A percentile compares a stretch with the other conserved stretches of the same genome.
phyloP scores from a whole-genome alignment of 2,888 invertebrate genomes.

The Drosophila niveifrons region DNA sequence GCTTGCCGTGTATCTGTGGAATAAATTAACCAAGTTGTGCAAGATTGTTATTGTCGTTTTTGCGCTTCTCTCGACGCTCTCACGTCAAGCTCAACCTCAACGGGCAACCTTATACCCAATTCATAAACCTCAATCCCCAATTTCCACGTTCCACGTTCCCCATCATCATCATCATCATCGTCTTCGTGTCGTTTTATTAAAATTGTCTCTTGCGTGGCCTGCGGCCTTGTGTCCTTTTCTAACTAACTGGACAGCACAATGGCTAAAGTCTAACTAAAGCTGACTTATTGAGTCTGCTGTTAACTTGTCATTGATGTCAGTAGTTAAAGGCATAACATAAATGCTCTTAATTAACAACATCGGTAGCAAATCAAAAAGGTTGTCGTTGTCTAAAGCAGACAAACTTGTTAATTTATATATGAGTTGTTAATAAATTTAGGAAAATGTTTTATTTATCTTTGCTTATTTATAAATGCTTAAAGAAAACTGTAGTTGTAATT shows the following conservation, averaged over 20 bases:
- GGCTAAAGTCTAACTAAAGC: conserved; percentile 8
- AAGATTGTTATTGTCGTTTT: conserved; percentile 47
- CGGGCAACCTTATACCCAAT: neutral
- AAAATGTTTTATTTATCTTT: no score
- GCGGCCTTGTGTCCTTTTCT: conserved; percentile 30
- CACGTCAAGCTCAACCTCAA: neutral
- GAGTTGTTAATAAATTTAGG: no score
- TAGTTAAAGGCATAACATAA: no score
- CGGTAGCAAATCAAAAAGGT: no score
- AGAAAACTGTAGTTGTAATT: no score
- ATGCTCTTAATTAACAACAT: no score
- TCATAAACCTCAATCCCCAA: conserved; percentile 7
- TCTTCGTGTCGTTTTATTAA: conserved; percentile 53
- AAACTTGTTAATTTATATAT: no score
- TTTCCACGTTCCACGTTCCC: neutral
- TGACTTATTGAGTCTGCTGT: neutral
- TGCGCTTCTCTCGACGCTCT: neutral
- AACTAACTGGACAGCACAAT: conserved; percentile 39
- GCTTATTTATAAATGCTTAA: no score
- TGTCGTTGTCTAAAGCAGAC: no score
- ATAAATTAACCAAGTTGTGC: conserved; percentile 65
- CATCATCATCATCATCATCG: conserved; percentile 17
- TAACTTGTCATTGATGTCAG: no score
- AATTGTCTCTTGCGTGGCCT: conserved; percentile 41
- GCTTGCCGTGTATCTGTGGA: conserved; percentile 90